Percentiles rank a stretch among this genome's conserved stretches.
Conservation (phyloP, 2,888 invertebrate genomes). For the Hirtodrosophila cameraria region DNA sequence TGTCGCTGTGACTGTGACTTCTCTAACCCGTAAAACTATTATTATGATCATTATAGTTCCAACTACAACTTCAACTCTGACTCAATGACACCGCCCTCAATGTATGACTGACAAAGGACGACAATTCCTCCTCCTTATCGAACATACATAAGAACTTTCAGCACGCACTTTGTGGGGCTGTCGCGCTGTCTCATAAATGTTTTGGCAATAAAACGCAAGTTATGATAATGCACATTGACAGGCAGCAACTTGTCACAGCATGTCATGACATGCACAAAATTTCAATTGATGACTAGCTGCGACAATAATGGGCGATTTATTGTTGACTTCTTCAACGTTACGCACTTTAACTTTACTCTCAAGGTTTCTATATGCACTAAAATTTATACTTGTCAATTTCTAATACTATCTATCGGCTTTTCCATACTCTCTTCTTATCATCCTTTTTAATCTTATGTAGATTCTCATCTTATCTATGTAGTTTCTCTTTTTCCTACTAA, state of each 20-base stretch:
- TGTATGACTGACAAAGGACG: neutral
- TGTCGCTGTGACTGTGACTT: slow-evolving; percentile 71
- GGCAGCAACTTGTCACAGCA: slow-evolving; percentile 53
- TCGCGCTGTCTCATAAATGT: slow-evolving; percentile 66
- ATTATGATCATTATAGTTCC: slow-evolving; percentile 69
- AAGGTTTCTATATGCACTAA: neutral
- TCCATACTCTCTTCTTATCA: no score
- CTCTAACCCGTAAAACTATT: slow-evolving; percentile 76
- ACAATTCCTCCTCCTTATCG: no score
- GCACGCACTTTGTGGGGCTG: slow-evolving; percentile 65
- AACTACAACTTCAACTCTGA: slow-evolving; percentile 7
- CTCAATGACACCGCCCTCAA: slow-evolving; percentile 27
- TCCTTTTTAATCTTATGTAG: no score
- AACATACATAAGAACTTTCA: slow-evolving; percentile 42
- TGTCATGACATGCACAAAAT: slow-evolving; percentile 64
- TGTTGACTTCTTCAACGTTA: slow-evolving; percentile 21
- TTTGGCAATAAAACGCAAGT: slow-evolving; percentile 74
- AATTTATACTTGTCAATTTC: neutral
- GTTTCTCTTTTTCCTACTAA: no score
- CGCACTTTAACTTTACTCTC: slow-evolving; percentile 23
- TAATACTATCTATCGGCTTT: neutral
- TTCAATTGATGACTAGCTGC: slow-evolving; percentile 66
- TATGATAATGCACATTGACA: slow-evolving; percentile 72
- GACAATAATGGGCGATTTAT: slow-evolving; percentile 57
- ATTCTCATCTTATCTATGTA: no score